Conservation (phyloP, 2,113 vertebrate genomes). For the Hippocampus abdominalis region DNA sequence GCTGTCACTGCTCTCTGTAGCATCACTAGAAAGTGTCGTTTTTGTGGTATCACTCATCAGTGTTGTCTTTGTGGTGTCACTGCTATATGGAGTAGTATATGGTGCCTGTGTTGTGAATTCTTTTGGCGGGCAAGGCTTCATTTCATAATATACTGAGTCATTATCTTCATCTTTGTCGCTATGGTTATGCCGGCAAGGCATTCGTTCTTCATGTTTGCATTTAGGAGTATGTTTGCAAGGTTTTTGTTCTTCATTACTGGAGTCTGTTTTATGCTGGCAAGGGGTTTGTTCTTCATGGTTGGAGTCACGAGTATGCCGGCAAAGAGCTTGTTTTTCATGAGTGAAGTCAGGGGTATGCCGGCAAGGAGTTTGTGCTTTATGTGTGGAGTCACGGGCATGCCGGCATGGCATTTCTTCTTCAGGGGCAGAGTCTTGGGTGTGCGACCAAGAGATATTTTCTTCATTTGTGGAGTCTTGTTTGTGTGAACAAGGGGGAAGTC, state of each 20-base stretch:
- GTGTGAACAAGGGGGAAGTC: neutral
- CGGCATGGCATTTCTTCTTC: neutral
- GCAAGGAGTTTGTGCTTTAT: neutral
- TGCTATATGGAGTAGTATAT: neutral
- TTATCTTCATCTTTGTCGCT: neutral
- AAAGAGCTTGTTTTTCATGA: neutral
- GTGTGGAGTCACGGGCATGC: neutral
- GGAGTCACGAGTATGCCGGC: neutral
- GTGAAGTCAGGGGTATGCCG: neutral
- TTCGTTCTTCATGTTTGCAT: neutral
- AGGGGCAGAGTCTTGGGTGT: neutral
- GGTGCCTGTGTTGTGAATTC: too few relatives aligned
- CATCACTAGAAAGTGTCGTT: neutral
- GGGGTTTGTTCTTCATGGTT: neutral
- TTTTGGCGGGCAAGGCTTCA: neutral
- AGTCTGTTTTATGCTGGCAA: neutral
- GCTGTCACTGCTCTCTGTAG: neutral
- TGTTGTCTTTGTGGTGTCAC: neutral
- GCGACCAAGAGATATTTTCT: neutral
- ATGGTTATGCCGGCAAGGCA: neutral
- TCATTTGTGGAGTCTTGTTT: neutral
- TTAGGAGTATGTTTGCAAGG: neutral
- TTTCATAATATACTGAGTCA: too few relatives aligned
- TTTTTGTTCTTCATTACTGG: neutral
- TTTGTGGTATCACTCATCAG: neutral